Base-by-base conservation (phyloP, 2,888 invertebrate species). In the Nowickia ferox region DNA sequence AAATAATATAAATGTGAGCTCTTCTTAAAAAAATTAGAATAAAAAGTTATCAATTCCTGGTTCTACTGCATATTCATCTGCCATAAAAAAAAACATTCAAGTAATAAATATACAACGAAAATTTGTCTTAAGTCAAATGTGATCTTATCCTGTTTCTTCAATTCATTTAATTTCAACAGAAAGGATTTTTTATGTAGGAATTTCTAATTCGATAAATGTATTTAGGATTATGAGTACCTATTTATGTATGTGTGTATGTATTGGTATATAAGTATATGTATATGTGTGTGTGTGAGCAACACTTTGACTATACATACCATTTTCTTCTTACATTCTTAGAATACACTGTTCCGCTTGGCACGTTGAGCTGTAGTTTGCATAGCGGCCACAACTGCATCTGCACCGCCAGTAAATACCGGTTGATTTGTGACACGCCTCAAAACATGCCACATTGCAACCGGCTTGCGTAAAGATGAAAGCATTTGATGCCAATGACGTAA, bases 361-460 rank as follows among this genome's bases (percentile, higher is more conserved):
- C 90, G 88, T 13, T 87, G 85, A 57, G 87, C 87, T 76, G 89
- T 91, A 88, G 89, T 90, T 84, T 91, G 91, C 91, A 91, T 89
- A 74, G 91, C 91, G 46, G 91, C 91, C 15, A 91, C 90, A 15
- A 91, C 91, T 5, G 91, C 91, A 88, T 91, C 91, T 59, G 91
- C 90, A 69, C 91, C 91, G 71, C 91, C 91, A 40, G 90, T 89
- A 44, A 91, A 91, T 38, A 90, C 88, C 42, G 91, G 91, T 80
- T 91, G 91, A 76, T 91, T 91, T 87, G 90, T 88, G 9, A 91
- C 92, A 44, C 91, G 90, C 42, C 96, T 93, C 59, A 97, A 93
- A 48, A 95, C 95, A 92, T 97, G 97, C 97, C 97, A 97, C 96
- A 97, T 97, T 46, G 96, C 96, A 10, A 96, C 95, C 0, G 97